phyloP scores from a whole-genome alignment of 2,888 invertebrate genomes.

The Acheta domesticus region DNA sequence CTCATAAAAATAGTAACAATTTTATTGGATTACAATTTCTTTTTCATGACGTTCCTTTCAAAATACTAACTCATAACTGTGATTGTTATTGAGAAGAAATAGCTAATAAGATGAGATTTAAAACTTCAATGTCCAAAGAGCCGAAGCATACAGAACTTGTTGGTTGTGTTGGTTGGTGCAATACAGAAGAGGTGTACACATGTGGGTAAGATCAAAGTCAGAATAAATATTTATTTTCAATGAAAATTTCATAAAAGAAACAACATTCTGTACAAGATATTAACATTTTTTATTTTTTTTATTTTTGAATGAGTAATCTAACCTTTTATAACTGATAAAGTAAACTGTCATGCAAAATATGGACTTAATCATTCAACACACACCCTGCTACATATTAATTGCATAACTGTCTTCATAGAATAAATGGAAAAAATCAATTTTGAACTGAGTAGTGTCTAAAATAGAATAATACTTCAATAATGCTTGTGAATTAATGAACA shows the following conservation, averaged over 20 bases:
- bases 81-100: too few species aligned
- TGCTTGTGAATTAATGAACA: too few species aligned
- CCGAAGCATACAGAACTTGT: conserved; percentile 75
- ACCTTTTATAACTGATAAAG: neutral
- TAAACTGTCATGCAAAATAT: neutral
- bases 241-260: neutral
- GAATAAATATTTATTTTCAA: conserved; percentile 28
- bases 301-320: neutral
- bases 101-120: conserved; percentile 65
- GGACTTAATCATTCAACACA: too few species aligned
- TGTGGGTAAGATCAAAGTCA: conserved; percentile 61
- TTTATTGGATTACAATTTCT: too few species aligned
- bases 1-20: too few species aligned
- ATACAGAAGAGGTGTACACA: conserved; percentile 88
- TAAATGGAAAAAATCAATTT: too few species aligned
- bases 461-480: neutral
- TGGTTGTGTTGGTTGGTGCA: conserved; percentile 90
- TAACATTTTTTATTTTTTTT: neutral
- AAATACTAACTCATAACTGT: too few species aligned
- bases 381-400: too few species aligned
- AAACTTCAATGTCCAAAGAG: conserved; percentile 72
- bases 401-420: too few species aligned
- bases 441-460: conserved; percentile 22
- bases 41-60: too few species aligned
- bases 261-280: neutral